Base-by-base conservation (phyloP, 2,797 vertebrate species). In the Vireo griseus region DNA sequence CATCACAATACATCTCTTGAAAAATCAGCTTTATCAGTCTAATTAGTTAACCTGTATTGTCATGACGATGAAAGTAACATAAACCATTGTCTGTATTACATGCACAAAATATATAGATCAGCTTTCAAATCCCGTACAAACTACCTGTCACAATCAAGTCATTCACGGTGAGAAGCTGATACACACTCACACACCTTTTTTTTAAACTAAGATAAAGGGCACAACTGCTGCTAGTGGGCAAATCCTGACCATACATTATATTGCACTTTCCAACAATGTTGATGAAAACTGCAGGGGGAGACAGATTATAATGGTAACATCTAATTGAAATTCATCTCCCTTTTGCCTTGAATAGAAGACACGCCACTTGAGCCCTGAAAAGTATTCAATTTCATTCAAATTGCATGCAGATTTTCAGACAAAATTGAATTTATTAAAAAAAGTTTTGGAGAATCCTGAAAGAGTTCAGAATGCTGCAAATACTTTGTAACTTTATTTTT, bases 271-370 rank as follows among this genome's bases (percentile, higher is more conserved):
- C 77, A 94, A 94, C 61, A 97, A 97, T 97, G 97, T 96, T 97
- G 96, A 97, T 97, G 97, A 97, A 97, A 97, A 97, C 97, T 98
- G 97, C 97, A 97, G 97, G 97, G 97, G 94, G 95, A 98, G 90
- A 96, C 57, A 96, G 96, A 97, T 97, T 98, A 97, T 97, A 98
- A 97, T 92, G 81, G 97, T 58, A 97, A 94, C 51, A 96, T 63
- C 96, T 98, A 95, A 98, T 97, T 98, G 96, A 98, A 98, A 98
- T 98, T 98, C 97, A 96, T 97, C 96, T 97, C 96, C 91, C 84
- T 97, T 98, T 98, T 98, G 92, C 90, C 96, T 98, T 95, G 94
- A 94, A 97, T 96, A 81, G 97, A 97, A 98, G 97, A 92, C 96
- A 97, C 9, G 48, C 97, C 98, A 97, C 96, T 98, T 97, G 95